Evolutionary conservation across 2,888 invertebrate genomes (phyloP), one percentile per base, ranked within the genome.

Genomic region (Hirtodrosophila histrioides): DNA sequence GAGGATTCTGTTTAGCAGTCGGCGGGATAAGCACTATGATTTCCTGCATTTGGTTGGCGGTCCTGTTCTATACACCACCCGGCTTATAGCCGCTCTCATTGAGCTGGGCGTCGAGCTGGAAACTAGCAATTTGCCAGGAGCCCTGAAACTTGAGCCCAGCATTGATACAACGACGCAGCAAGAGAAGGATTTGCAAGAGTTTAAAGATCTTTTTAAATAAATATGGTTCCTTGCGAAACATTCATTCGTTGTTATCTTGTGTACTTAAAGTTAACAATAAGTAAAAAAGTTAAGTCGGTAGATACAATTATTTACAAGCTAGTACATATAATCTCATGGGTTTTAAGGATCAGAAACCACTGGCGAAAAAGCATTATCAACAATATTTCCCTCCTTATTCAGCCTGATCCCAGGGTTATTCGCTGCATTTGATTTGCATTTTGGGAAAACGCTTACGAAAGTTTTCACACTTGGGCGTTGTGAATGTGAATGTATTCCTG

Each of bases 41-140:
- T 97, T 95, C 89, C 93, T 95, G 8, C 93, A 94, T 82, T 89
- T 96, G 35, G 92, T 97, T 62, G 94, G 95, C 7, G 97, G 97
- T 11, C 94, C 94, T 23, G 91, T 96, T 40, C 88, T 97, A 11
- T 95, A 95, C 91, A 93, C 96, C n/a, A 95, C 96, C 0, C 94
- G 94, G 86, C 90, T 97, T 23, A 92, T 97, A 49, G 96, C 93
- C 0, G 95, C 96, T 86, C 90, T 95, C 49, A 92, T 97, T 51
- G 97, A 97, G 91, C 92, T 93, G 82, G 93, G 94, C 4, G 43
- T 86, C 12, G 51, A 69, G 0, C 51, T 91, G 39, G 64, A 76
- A 0, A 40, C 73, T 5, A 50, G 73, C 4, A 56, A 48, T 4
- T 31, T 83, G 10, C 44, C 51, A 11, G 82, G 73, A 2, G 27